Percentiles rank a stretch among this genome's conserved stretches.
These are phyloP conservation scores for Nesidiocoris tenuis DNA, from an alignment of 2,888 invertebrate species.

Conservation along the genomic window DNA sequence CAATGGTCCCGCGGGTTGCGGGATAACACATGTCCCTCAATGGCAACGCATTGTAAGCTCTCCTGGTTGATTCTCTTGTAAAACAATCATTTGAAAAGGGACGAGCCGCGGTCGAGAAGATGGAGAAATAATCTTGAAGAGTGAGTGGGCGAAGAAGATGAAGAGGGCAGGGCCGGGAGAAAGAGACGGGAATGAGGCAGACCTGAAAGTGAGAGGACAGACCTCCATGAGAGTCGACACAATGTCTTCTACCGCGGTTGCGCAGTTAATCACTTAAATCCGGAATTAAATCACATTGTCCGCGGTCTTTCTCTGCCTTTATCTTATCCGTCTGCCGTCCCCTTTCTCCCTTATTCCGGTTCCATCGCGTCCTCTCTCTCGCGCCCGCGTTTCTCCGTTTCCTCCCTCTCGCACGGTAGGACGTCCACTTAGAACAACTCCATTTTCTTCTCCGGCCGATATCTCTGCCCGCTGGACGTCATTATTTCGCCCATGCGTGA, in stretches of 20 bases:
- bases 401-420: not conserved
- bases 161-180: not conserved
- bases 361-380: not conserved
- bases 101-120: slow-evolving; percentile 14
- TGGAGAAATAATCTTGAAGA: not conserved
- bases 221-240: slow-evolving; percentile 42
- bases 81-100: slow-evolving; percentile 35
- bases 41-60: slow-evolving; percentile 39
- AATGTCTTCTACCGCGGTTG: slow-evolving; percentile 33
- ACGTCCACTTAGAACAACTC: slow-evolving; percentile 27
- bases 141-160: not conserved
- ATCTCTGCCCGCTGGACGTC: not conserved
- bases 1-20: slow-evolving; percentile 37
- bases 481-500: not conserved
- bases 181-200: not conserved
- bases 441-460: slow-evolving; percentile 25
- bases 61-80: slow-evolving; percentile 30
- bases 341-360: slow-evolving; percentile 11
- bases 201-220: not conserved
- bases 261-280: slow-evolving; percentile 43
- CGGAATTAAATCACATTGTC: slow-evolving; percentile 43
- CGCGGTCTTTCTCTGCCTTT: slow-evolving; percentile 43
- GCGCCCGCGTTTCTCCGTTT: slow-evolving; percentile 4
- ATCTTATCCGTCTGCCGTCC: slow-evolving; percentile 27
- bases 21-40: slow-evolving; percentile 42